These are phyloP conservation scores for Cervus canadensis DNA, from an alignment of 2,113 vertebrate genomes.

Conservation along the genomic window DNA sequence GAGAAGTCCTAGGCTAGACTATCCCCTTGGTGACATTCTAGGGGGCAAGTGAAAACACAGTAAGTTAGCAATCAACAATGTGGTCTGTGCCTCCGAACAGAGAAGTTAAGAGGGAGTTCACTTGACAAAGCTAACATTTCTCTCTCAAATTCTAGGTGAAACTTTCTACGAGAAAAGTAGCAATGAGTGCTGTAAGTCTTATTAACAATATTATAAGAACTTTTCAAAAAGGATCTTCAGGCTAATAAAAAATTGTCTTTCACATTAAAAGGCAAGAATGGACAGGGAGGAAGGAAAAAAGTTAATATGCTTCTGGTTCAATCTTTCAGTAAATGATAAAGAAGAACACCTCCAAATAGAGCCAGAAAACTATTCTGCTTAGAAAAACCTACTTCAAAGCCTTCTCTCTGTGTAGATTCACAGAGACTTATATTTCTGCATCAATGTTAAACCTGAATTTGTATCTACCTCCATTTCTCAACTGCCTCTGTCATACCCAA, in stretches of 20 bases:
- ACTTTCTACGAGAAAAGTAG: neutral
- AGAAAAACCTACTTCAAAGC: neutral
- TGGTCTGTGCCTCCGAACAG: neutral
- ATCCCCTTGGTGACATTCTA: neutral
- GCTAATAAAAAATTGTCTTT: conserved; percentile 25
- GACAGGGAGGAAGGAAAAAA: neutral
- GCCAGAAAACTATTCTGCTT: neutral
- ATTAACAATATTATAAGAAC: conserved; percentile 6
- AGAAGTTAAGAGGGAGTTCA: neutral
- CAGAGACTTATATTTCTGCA: neutral
- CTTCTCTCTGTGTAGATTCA: neutral
- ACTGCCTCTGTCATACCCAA: neutral
- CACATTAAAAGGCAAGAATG: conserved; percentile 26
- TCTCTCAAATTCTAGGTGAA: conserved; percentile 33
- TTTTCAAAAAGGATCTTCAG: neutral
- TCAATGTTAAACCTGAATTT: neutral
- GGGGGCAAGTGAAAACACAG: neutral
- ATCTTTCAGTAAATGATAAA: neutral
- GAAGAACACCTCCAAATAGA: neutral
- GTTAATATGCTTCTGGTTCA: neutral
- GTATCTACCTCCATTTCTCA: neutral
- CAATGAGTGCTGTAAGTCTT: neutral
- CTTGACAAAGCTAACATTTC: neutral
- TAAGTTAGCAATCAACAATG: neutral
- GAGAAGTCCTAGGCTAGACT: neutral